Evolutionary conservation across 2,888 invertebrate species (phyloP), one percentile per base, ranked within the genome.

Genomic region (Ophioninae sp.): DNA sequence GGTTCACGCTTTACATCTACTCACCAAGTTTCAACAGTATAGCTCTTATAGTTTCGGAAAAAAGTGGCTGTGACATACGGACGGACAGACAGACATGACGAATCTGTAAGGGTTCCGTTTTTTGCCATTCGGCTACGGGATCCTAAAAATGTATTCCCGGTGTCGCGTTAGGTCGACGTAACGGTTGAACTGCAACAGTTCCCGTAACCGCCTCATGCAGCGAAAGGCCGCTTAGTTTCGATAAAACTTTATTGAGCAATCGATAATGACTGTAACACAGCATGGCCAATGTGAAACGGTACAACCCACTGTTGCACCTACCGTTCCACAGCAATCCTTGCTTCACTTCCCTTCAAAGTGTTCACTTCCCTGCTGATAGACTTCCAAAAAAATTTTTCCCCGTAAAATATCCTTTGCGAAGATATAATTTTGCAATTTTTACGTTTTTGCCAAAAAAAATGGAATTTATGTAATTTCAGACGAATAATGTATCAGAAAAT

Each of bases 201-300:
- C 72, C 79, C 72, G 73, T 61, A 71, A 79, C 69, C 71, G 75
- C 69, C 80, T 83, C 87, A 85, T 85, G 65, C n/a, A 72, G 41
- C 63, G 37, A 79, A 72, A 72, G 17, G 61, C 56, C 65, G n/a
- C 64, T 22, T 22, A 64, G 64, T 89, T 89, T 88, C 87, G 87
- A 86, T 86, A 87, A 88, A 87, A 87, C 86, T 81, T 73, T 81
- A 87, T 89, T 88, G 86, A 73, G 87, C 87, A 89, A 89, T 85
- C 87, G 87, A 87, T 89, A 89, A 89, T 89, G 86, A 89, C 85
- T 86, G 79, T 82, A 69, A 83, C 79, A 83, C 79, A 83, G 85
- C 81, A 80, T 85, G 78, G 81, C 80, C 82, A 81, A 83, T 76
- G 84, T 81, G 84, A 86, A 87, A 9, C 83, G 5, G 51, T 51